Conservation (phyloP, 2,888 invertebrate genomes). For the Biston stratarius region DNA sequence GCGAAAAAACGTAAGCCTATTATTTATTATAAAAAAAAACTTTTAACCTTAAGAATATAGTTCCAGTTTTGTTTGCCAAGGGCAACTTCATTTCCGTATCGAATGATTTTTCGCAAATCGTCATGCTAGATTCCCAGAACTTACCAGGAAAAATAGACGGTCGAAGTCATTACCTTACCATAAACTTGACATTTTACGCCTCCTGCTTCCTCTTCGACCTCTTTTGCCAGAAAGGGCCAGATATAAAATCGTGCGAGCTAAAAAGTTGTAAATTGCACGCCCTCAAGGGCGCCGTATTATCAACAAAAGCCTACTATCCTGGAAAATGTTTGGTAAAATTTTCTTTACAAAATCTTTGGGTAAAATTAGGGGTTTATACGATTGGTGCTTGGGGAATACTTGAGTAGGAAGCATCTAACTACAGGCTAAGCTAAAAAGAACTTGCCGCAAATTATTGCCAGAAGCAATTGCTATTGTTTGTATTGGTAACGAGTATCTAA, state of each 20-base stretch:
- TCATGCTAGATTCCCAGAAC: neutral
- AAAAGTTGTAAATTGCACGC: slow-evolving; percentile 36
- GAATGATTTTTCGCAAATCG: no score
- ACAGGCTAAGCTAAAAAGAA: neutral
- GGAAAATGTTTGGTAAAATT: slow-evolving; percentile 42
- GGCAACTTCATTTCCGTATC: no score
- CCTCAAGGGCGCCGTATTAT: slow-evolving; percentile 30
- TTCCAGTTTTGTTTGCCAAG: no score
- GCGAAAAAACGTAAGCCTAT: no score
- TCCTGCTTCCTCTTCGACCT: slow-evolving; percentile 17
- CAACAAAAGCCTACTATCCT: slow-evolving; percentile 28
- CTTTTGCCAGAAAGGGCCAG: slow-evolving; percentile 32
- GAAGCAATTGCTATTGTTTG: neutral
- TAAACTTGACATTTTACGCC: slow-evolving; percentile 23
- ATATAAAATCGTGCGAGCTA: slow-evolving; percentile 35
- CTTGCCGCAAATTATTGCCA: neutral
- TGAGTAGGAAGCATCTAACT: slow-evolving; percentile 17
- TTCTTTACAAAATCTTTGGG: slow-evolving; percentile 33
- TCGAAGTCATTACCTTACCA: slow-evolving; percentile 10
- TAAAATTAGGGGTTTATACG: slow-evolving; percentile 38
- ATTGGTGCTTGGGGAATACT: slow-evolving; percentile 31
- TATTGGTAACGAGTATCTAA: neutral
- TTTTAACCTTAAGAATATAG: no score
- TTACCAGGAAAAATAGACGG: slow-evolving; percentile 2
- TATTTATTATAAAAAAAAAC: no score